Base-by-base conservation (phyloP, 2,888 invertebrate species). In the Pyrocoelia pectoralis region DNA sequence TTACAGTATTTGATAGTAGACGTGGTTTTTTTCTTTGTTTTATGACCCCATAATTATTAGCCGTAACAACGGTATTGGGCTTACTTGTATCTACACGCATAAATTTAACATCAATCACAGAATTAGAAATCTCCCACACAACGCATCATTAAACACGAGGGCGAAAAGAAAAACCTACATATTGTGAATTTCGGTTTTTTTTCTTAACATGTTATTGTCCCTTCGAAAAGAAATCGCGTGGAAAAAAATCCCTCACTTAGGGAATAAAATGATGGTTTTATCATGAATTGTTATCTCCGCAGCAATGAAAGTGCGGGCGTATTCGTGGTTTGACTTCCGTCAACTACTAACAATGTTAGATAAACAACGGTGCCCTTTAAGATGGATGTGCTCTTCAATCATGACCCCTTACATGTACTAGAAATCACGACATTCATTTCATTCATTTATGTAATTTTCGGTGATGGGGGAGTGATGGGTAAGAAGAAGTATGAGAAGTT, bases 391-490 rank as follows among this genome's bases (percentile, higher is more conserved):
- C 56, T 57, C 63, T 61, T 68, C 63, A 65, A 68, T 68, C 68
- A 63, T 61, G 68, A 14, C 63, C 33, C 61, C 67, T 58, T 63
- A 19, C 61, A 55, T 50, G 57, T 52, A 38, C 56, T 55, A 56
- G 62, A 68, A 68, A 68, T 68, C 68, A 68, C 66, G 64, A 58
- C 68, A 68, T 68, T 68, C 66, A 59, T 68, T 65, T 66, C 66
- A 68, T 68, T 68, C 66, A 61, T 68, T 65, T 66, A 60, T 68
- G 57, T 66, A 65, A 69, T 65, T 60, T 61, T 54, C 54, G 24
- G 56, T 49, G 49, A 56, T 61, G 63, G 58, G 68, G 59, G 66
- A 54, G 56, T 33, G 48, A 46, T 33, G n/a, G n/a, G 10, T 8
- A 33, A 33, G 2, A n/a, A 33, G 2, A 33, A 33, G 33, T n/a